Percentiles rank a stretch among this genome's conserved stretches.
phyloP scores from a whole-genome alignment of 2,888 invertebrate genomes.

The Embidobia sp. region DNA sequence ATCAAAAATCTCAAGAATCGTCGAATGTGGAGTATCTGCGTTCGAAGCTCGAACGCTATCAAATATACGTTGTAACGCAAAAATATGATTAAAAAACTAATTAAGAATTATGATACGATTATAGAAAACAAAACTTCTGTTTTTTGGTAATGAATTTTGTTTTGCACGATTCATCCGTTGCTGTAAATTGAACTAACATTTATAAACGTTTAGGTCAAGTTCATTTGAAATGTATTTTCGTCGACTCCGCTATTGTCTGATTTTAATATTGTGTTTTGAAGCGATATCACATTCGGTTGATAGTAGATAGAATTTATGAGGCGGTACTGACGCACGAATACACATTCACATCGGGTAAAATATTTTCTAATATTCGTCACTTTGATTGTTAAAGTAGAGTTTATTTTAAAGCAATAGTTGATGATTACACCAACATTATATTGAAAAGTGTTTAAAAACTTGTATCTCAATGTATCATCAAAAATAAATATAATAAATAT shows the following conservation, averaged over 20 bases:
- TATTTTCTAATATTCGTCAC: constrained; percentile 23
- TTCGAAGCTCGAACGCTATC: constrained; percentile 2
- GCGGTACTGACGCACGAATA: constrained; percentile 17
- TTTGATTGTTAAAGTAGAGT: constrained; percentile 13
- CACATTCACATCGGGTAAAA: constrained; percentile 18
- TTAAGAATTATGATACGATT: constrained; percentile 55
- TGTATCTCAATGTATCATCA: too few species aligned
- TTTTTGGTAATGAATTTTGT: too few species aligned
- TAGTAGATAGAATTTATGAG: constrained; percentile 43
- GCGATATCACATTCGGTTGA: constrained; percentile 29
- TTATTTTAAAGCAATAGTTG: constrained; percentile 1
- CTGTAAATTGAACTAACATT: constrained; percentile 33
- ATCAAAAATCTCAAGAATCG: constrained; percentile 34
- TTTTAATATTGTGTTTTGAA: constrained; percentile 43
- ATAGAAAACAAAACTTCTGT: constrained; percentile 45
- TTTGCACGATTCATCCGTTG: too few species aligned
- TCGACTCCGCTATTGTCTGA: constrained; percentile 15
- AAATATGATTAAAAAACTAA: constrained; percentile 40
- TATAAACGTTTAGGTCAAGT: constrained; percentile 53
- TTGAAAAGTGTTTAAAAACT: too few species aligned
- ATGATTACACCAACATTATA: too few species aligned
- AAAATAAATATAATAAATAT: too few species aligned
- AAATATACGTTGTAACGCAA: constrained; percentile 17
- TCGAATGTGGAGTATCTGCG: constrained; percentile 6
- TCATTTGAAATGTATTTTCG: constrained; percentile 44